These are phyloP conservation scores for Etheostoma spectabile DNA, from an alignment of 2,113 vertebrate species.

Conservation along the genomic window DNA sequence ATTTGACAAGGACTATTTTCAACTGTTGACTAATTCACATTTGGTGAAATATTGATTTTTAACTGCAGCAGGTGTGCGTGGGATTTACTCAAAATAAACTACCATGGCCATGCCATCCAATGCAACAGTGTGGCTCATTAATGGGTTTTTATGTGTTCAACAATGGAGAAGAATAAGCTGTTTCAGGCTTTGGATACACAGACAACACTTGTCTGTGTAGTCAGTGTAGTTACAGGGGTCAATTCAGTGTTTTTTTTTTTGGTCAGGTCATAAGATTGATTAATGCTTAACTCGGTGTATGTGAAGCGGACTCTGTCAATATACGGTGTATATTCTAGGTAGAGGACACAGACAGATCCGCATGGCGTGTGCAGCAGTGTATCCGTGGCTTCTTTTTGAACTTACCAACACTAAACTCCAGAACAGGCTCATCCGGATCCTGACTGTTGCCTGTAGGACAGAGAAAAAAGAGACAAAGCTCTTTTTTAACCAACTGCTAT, in stretches of 20 bases:
- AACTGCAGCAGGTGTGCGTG: not conserved
- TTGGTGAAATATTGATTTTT: not conserved
- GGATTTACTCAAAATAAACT: not conserved
- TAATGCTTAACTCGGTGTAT: not conserved
- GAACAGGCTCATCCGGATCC: constrained; percentile 96
- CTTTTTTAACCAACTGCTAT: not conserved
- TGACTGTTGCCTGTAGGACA: constrained; percentile 90
- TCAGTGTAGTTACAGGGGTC: not conserved
- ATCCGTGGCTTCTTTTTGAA: constrained; percentile 20
- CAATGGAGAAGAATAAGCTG: not conserved
- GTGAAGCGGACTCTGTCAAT: not conserved
- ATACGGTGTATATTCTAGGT: not conserved
- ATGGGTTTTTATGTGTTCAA: not conserved
- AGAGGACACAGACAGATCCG: not conserved
- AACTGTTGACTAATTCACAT: not conserved
- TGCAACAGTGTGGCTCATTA: not conserved
- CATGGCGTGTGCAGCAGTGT: not conserved
- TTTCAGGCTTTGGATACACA: not conserved
- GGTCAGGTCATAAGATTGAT: not conserved
- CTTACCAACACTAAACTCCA: constrained; percentile 98
- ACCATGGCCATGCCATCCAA: not conserved
- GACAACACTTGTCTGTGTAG: not conserved
- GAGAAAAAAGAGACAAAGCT: constrained; percentile 27
- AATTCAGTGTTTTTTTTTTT: not conserved
- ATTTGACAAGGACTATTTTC: not conserved